A percentile compares a stretch with the other conserved stretches of the same genome.
These are phyloP conservation scores for Mythimna pallens DNA, from an alignment of 2,888 invertebrate genomes.

Conservation along the genomic window DNA sequence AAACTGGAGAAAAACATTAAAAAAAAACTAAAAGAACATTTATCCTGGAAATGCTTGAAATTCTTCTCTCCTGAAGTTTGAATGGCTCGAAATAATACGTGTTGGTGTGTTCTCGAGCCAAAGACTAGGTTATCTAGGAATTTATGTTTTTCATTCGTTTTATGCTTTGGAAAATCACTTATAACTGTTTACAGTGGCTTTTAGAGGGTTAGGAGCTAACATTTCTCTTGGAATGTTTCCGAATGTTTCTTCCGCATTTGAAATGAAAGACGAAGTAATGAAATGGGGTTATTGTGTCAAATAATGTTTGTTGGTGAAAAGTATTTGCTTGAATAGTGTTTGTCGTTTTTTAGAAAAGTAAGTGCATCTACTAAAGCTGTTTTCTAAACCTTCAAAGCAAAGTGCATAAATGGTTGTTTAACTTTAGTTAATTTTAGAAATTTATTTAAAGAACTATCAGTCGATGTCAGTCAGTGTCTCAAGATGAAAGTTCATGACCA, in stretches of 20 bases:
- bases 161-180: slow-evolving; percentile 34
- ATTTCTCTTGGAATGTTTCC: slow-evolving; percentile 19
- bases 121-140: slow-evolving; percentile 33
- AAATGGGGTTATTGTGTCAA: slow-evolving; percentile 21
- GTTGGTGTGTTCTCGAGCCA: slow-evolving; percentile 31
- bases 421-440: neutral
- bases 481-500: too few relatives aligned
- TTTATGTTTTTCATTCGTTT: slow-evolving; percentile 39
- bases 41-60: neutral
- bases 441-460: too few relatives aligned
- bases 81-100: slow-evolving; percentile 32
- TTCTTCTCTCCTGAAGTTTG: slow-evolving; percentile 22
- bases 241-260: slow-evolving; percentile 10
- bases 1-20: slow-evolving; percentile 28
- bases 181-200: slow-evolving; percentile 30
- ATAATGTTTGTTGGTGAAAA: slow-evolving; percentile 3
- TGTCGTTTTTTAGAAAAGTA: neutral
- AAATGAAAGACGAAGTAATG: slow-evolving; percentile 19
- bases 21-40: slow-evolving; percentile 25
- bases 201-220: slow-evolving; percentile 22
- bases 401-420: neutral
- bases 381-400: neutral
- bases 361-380: neutral
- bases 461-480: too few relatives aligned
- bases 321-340: neutral